phyloP scores from a whole-genome alignment of 2,888 invertebrate species.

The Eristalis pertinax region DNA sequence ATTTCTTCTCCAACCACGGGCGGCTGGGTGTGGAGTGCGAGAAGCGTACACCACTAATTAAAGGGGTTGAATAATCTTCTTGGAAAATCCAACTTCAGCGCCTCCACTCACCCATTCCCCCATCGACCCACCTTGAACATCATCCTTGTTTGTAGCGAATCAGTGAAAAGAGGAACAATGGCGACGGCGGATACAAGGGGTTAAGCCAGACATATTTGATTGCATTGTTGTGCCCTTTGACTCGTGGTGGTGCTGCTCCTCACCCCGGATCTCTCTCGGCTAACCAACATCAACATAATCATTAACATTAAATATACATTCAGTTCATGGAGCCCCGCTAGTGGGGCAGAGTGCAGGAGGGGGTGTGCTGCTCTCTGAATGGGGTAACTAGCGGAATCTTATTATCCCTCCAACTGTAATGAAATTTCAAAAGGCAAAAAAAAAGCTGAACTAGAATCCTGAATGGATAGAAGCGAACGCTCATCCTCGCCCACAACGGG shows the following conservation, averaged over 20 bases:
- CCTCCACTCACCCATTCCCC: neutral
- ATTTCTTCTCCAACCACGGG: neutral
- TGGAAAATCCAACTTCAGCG: neutral
- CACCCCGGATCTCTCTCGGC: neutral
- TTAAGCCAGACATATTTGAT: constrained; percentile 66
- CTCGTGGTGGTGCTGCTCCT: constrained; percentile 3
- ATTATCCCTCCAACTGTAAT: constrained; percentile 70
- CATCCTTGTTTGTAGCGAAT: constrained; percentile 22
- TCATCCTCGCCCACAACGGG: neutral
- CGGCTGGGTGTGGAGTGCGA: neutral
- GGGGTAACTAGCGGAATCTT: constrained; percentile 70
- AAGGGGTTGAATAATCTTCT: constrained; percentile 60
- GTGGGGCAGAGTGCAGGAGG: neutral
- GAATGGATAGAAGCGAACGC: constrained; percentile 16
- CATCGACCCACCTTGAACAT: neutral
- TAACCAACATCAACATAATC: constrained; percentile 60
- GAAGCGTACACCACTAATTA: constrained; percentile 61
- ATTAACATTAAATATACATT: constrained; percentile 69
- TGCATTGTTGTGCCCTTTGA: constrained; percentile 56
- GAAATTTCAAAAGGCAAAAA: constrained; percentile 41
- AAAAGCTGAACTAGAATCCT: constrained; percentile 4
- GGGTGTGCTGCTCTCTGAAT: constrained; percentile 32
- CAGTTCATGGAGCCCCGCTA: neutral
- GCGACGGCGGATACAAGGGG: neutral
- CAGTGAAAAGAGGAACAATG: constrained; percentile 42